These are phyloP conservation scores for Cheracebus regulus DNA, from an alignment of 2,797 vertebrate species.

Conservation along the genomic window DNA sequence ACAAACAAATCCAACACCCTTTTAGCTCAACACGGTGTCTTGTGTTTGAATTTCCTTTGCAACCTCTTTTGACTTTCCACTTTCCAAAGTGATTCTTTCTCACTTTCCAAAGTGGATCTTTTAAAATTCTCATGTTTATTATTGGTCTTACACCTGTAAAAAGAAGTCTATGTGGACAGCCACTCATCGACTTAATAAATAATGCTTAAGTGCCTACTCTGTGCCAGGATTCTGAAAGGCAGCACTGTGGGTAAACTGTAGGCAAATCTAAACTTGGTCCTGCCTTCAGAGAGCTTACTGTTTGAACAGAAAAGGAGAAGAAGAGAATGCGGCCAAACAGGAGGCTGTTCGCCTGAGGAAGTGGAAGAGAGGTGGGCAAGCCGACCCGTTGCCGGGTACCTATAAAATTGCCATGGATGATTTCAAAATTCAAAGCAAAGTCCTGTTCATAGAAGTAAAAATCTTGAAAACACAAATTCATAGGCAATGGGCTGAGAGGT, in stretches of 20 bases:
- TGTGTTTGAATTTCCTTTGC: background rate
- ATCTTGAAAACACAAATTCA: background rate
- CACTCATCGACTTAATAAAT: background rate
- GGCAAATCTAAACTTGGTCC: background rate
- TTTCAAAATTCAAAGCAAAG: background rate
- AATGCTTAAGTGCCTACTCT: background rate
- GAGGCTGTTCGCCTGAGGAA: background rate
- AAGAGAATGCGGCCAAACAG: background rate
- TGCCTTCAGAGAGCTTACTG: background rate
- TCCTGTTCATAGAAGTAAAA: background rate
- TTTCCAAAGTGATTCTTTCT: background rate
- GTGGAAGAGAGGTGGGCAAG: too few relatives aligned
- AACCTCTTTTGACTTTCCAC: background rate
- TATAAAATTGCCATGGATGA: background rate
- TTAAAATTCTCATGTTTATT: background rate
- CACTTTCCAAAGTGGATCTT: background rate
- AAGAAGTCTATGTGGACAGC: background rate
- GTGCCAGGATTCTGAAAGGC: background rate
- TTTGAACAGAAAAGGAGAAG: background rate
- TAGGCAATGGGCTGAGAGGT: background rate
- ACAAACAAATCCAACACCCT: background rate
- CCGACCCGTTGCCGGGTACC: background rate
- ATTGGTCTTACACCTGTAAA: background rate
- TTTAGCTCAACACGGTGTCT: background rate
- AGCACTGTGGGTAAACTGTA: background rate